Evolutionary conservation across 2,797 vertebrate species (phyloP).

Genomic region (Amphiprion clarkii): DNA sequence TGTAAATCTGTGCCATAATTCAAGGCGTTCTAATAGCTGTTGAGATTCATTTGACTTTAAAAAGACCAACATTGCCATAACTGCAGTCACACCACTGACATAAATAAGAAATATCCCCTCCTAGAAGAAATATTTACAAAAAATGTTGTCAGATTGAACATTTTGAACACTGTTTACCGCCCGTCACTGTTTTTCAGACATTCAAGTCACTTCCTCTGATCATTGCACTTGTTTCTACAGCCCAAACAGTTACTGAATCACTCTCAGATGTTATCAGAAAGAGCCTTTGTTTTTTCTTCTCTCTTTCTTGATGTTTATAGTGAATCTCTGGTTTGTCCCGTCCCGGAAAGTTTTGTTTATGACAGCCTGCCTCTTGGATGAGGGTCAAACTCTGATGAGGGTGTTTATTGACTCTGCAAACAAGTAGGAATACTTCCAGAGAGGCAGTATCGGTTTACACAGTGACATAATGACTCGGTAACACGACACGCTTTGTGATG

Average conservation of each 20-base stretch:
- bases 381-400: slow-evolving; percentile 48
- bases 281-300: not conserved
- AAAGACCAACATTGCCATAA: too few relatives aligned
- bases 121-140: too few relatives aligned
- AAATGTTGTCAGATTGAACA: too few relatives aligned
- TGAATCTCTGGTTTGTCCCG: slow-evolving; percentile 25
- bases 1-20: not conserved
- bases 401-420: slow-evolving; percentile 73
- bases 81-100: too few relatives aligned
- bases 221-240: not conserved
- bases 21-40: not conserved
- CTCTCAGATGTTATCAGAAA: slow-evolving; percentile 9
- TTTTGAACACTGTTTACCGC: not conserved
- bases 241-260: slow-evolving; percentile 2
- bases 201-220: not conserved
- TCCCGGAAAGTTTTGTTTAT: slow-evolving; percentile 52
- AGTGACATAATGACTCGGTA: slow-evolving; percentile 64
- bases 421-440: slow-evolving; percentile 62
- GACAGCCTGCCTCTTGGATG: slow-evolving; percentile 35
- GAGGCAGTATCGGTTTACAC: slow-evolving; percentile 74
- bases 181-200: not conserved
- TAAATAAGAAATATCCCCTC: too few relatives aligned
- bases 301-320: slow-evolving; percentile 13
- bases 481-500: slow-evolving; percentile 39
- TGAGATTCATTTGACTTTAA: too few relatives aligned